Evolutionary conservation across 1,140 invertebrate genomes (phyloP), one percentile per base, ranked within the genome.

Genomic region (Macrosteles quadrilineatus): DNA sequence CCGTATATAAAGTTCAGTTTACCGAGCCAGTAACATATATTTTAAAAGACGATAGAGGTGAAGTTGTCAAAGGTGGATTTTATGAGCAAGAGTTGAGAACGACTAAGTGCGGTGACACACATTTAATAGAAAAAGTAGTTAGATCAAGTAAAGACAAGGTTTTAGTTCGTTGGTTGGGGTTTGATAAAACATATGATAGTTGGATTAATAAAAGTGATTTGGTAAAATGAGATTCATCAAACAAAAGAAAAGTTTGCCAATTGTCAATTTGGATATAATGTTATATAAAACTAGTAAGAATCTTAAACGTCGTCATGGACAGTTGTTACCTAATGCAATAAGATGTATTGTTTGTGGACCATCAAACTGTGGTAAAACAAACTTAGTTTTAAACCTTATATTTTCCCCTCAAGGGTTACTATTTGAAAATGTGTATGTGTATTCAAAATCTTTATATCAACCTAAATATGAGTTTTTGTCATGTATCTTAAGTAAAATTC

Each of bases 401-500:
- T 62, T 68, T 66, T 21, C 72, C 68, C 72, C 71, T n/a, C 77
- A 79, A 71, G 79, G 78, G n/a, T 67, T 79, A 66, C 68, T 69
- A 66, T 79, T 79, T 73, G 69, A 80, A 77, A 80, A 82, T 72
- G 67, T 81, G 40, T 81, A 81, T 69, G 23, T 81, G 1, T 80
- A 78, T 73, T 78, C 77, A 43, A 81, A 81, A 73, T 78, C 77
- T 1, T 70, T 79, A 29, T 68, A 78, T 72, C 77, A 80, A 73
- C 71, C 77, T 9, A 79, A 79, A 73, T 80, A 79, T 70, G 57
- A 69, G 43, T 77, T 74, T 73, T 69, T 80, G 31, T 53, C 71
- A 68, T 66, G 70, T 63, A 32, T 79, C 45, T 36, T 80, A 43
- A 43, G 76, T 69, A 67, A 70, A 23, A 67, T 79, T 30, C 68